phyloP scores from a whole-genome alignment of 2,797 vertebrate genomes.

The Mycteria americana region DNA sequence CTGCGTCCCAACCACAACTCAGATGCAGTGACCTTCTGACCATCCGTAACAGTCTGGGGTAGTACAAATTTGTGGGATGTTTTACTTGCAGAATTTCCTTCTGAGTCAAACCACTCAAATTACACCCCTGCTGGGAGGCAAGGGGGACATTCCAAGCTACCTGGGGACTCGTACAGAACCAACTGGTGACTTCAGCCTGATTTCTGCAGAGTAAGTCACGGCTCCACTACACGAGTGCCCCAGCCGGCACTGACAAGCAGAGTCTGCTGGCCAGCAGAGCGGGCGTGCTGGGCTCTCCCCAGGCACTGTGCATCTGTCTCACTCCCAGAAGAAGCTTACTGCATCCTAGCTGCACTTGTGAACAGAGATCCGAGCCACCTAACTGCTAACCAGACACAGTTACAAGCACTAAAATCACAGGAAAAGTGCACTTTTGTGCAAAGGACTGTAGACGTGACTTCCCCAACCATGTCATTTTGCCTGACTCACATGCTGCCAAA shows the following conservation, averaged over 20 bases:
- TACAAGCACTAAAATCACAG: background rate
- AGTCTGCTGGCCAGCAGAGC: background rate
- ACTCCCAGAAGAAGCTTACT: background rate
- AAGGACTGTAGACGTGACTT: background rate
- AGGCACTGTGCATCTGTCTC: rapidly evolving
- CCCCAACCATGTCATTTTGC: background rate
- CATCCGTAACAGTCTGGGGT: background rate
- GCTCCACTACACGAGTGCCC: rapidly evolving
- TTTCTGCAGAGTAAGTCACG: background rate
- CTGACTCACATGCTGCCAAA: background rate
- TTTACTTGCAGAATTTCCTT: background rate
- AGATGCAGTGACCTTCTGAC: background rate
- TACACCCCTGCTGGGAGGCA: background rate
- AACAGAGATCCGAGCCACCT: background rate
- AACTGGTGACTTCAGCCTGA: background rate
- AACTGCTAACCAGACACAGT: background rate
- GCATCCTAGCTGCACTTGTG: background rate
- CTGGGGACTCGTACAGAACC: background rate
- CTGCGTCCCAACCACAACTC: background rate
- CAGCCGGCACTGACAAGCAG: background rate
- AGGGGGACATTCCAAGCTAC: background rate
- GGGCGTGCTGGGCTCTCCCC: rapidly evolving
- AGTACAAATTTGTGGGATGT: background rate
- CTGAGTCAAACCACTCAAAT: background rate
- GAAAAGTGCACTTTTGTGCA: background rate